phyloP scores from a whole-genome alignment of 2,888 invertebrate genomes.

The Synanthedon andrenaeformis region DNA sequence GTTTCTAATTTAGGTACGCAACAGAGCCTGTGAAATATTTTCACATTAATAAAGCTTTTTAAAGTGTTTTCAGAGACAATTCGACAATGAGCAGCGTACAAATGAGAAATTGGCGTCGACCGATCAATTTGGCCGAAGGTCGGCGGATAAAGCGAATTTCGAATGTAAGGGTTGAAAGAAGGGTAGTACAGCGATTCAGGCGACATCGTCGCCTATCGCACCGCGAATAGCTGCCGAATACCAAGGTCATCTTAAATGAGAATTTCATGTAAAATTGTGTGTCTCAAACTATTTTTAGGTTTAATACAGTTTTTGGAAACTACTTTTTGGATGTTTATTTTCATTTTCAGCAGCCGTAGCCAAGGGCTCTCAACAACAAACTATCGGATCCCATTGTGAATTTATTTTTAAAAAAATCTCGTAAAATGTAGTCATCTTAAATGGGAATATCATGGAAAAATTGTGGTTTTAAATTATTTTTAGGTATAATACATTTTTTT shows the following conservation, averaged over 20 bases:
- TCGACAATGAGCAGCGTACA: not conserved
- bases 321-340: too few relatives aligned
- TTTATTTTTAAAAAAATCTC: too few relatives aligned
- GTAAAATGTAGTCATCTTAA: too few relatives aligned
- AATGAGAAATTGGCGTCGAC: slow-evolving; percentile 7
- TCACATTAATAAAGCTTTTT: too few relatives aligned
- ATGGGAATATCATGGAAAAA: too few relatives aligned
- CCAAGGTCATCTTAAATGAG: slow-evolving; percentile 42
- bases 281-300: slow-evolving; percentile 20
- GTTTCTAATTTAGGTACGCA: too few relatives aligned
- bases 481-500: too few relatives aligned
- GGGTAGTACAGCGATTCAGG: slow-evolving; percentile 11
- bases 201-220: slow-evolving; percentile 41
- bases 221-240: slow-evolving; percentile 31
- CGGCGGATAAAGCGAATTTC: not conserved
- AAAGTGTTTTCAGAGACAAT: not conserved
- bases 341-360: too few relatives aligned
- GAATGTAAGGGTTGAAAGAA: not conserved
- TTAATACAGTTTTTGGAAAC: not conserved
- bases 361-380: too few relatives aligned
- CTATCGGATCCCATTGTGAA: too few relatives aligned
- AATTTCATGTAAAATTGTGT: slow-evolving; percentile 6
- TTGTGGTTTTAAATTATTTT: too few relatives aligned
- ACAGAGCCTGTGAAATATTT: too few relatives aligned
- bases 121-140: slow-evolving; percentile 15